Evolutionary conservation across 1,140 invertebrate species (phyloP).

Genomic region (Uloborus diversus): DNA sequence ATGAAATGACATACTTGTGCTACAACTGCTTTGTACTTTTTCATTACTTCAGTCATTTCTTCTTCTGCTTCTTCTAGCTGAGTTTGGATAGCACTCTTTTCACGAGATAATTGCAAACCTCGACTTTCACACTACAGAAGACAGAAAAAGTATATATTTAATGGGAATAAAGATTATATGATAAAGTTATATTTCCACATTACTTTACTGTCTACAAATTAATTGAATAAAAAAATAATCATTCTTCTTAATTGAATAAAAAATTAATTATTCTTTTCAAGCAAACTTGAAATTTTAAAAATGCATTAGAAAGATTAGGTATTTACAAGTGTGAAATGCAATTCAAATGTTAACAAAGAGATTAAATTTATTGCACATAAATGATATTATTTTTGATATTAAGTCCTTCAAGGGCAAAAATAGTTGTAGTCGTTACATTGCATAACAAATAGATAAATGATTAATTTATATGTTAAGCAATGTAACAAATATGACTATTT

Average conservation of each 20-base stretch:
- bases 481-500: too few species aligned
- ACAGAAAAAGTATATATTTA: neutral
- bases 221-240: neutral
- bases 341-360: too few species aligned
- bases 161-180: too few species aligned
- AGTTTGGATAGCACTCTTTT: slow-evolving; percentile 81
- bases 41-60: slow-evolving; percentile 86
- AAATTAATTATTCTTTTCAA: neutral
- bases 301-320: too few species aligned
- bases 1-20: slow-evolving; percentile 70
- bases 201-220: neutral
- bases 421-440: too few species aligned
- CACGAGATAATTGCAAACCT: slow-evolving; percentile 76
- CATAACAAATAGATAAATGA: too few species aligned
- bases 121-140: slow-evolving; percentile 75
- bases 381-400: too few species aligned
- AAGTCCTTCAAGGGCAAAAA: too few species aligned
- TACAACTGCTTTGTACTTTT: slow-evolving; percentile 89
- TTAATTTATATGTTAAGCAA: too few species aligned
- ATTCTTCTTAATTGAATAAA: neutral
- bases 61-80: slow-evolving; percentile 93
- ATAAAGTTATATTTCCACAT: neutral
- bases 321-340: too few species aligned
- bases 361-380: too few species aligned
- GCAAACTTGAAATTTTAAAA: too few species aligned